phyloP scores from a whole-genome alignment of 2,888 invertebrate species.

The Pachliopta kotzebuea region DNA sequence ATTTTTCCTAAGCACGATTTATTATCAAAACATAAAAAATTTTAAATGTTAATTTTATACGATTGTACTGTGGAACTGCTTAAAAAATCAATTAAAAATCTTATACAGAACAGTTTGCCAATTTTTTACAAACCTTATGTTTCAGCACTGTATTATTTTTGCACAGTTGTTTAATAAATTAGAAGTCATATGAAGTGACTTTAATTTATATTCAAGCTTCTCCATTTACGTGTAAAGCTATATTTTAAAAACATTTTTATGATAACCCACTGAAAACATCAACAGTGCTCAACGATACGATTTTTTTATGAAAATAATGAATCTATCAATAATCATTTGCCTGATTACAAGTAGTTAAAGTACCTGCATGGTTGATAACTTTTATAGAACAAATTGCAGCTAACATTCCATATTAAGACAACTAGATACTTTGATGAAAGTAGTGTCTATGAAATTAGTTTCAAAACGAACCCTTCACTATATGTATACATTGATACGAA shows the following conservation, averaged over 20 bases:
- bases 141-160: constrained; percentile 71
- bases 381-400: constrained; percentile 76
- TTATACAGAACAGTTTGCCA: constrained; percentile 41
- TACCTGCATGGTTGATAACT: constrained; percentile 71
- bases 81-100: constrained; percentile 23
- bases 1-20: constrained; percentile 66
- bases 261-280: not conserved
- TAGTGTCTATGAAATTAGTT: constrained; percentile 61
- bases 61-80: not conserved
- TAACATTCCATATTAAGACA: constrained; percentile 66
- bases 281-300: not conserved
- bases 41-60: constrained; percentile 6
- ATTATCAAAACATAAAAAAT: constrained; percentile 3
- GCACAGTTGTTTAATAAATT: constrained; percentile 52
- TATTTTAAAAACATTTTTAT: not conserved
- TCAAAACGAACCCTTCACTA: constrained; percentile 48
- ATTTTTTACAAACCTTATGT: constrained; percentile 48
- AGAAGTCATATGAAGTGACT: not conserved
- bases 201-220: not conserved
- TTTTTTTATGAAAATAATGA: too few relatives aligned
- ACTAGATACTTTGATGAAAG: constrained; percentile 56
- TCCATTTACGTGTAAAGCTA: not conserved
- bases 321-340: not conserved
- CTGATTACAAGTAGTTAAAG: constrained; percentile 34
- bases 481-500: constrained; percentile 54